A percentile compares a stretch with the other conserved stretches of the same genome.
phyloP scores from a whole-genome alignment of 2,797 vertebrate genomes.

The Rallus crepitans region DNA sequence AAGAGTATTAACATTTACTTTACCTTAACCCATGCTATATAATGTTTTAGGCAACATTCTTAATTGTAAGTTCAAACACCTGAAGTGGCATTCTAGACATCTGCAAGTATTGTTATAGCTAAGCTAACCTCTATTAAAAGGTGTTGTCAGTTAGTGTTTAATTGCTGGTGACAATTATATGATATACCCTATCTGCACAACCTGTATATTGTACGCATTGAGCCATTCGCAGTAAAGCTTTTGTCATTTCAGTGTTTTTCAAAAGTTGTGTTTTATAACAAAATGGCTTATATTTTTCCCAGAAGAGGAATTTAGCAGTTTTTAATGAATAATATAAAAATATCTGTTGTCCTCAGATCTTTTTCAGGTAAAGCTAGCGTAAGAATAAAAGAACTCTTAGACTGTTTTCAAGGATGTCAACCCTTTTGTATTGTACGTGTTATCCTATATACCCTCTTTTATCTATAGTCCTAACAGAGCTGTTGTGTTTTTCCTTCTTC shows the following conservation, averaged over 20 bases:
- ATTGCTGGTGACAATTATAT: constrained; percentile 73
- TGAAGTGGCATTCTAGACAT: constrained; percentile 73
- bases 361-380: constrained; percentile 76
- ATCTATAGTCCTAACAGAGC: constrained; percentile 71
- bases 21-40: constrained; percentile 74
- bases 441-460: constrained; percentile 69
- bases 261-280: constrained; percentile 80
- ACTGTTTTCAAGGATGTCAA: constrained; percentile 76
- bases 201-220: constrained; percentile 75
- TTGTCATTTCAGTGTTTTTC: constrained; percentile 77
- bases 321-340: constrained; percentile 83
- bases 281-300: constrained; percentile 84
- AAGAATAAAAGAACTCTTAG: constrained; percentile 71
- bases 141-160: constrained; percentile 66
- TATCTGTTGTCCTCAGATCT: constrained; percentile 77
- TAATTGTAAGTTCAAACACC: constrained; percentile 79
- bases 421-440: constrained; percentile 76
- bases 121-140: constrained; percentile 71
- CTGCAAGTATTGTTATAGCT: constrained; percentile 67
- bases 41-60: constrained; percentile 86
- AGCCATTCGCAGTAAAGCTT: constrained; percentile 70
- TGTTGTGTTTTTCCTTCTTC: constrained; percentile 75
- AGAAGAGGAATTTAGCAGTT: constrained; percentile 78
- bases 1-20: constrained; percentile 82
- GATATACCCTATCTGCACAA: constrained; percentile 66